Evolutionary conservation across 1,140 invertebrate genomes (phyloP).

Genomic region (Conus betulinus): DNA sequence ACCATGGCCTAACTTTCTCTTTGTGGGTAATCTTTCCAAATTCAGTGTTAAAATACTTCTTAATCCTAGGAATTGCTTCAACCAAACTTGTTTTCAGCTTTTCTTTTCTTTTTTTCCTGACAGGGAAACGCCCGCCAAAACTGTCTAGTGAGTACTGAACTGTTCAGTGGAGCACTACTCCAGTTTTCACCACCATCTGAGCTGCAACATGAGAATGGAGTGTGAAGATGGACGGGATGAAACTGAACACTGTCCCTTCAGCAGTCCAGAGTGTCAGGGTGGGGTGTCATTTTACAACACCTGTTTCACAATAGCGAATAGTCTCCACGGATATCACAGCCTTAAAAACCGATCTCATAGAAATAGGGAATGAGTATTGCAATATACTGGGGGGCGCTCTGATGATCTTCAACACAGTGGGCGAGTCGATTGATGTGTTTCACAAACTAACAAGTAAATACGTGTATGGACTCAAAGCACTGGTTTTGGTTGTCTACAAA

Average conservation of each 20-base stretch:
- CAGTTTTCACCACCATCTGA: background rate
- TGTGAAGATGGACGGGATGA: constrained; percentile 11
- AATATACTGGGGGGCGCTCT: background rate
- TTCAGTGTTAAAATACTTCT: too few relatives aligned
- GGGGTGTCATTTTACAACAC: background rate
- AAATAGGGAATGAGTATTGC: background rate
- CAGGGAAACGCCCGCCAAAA: background rate
- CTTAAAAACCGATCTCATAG: too few relatives aligned
- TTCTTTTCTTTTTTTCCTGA: background rate
- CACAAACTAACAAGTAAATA: background rate
- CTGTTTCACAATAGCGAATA: background rate
- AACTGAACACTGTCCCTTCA: constrained; percentile 18
- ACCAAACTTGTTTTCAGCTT: too few relatives aligned
- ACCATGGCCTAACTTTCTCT: too few relatives aligned
- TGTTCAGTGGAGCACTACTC: constrained; percentile 9
- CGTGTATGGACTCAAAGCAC: background rate
- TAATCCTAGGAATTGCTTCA: too few relatives aligned
- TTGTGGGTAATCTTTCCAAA: too few relatives aligned
- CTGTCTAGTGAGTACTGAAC: background rate
- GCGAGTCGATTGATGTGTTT: too few relatives aligned
- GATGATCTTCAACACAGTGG: background rate
- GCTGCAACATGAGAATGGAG: constrained; percentile 20
- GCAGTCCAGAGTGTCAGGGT: background rate
- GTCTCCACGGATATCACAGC: too few relatives aligned
- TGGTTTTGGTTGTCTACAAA: too few relatives aligned